A percentile compares a stretch with the other conserved stretches of the same genome.
Conservation (phyloP, 2,888 invertebrate species). For the Synanthedon vespiformis region DNA sequence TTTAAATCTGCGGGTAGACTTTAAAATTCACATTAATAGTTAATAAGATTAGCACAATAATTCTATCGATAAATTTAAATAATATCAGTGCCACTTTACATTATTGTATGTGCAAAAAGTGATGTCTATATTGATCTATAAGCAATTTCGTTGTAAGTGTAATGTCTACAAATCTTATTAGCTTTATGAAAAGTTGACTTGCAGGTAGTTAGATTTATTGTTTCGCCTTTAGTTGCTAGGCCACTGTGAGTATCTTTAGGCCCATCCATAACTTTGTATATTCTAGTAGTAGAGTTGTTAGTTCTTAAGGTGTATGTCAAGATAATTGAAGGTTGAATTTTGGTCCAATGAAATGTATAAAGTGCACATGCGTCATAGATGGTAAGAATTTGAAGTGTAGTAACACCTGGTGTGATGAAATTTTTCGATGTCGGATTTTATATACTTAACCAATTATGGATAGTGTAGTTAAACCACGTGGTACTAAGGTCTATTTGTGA, state of each 20-base stretch:
- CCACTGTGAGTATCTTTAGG: conserved; percentile 16
- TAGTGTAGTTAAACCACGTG: too few relatives aligned
- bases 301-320: conserved; percentile 23
- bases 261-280: background rate
- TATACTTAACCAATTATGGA: too few relatives aligned
- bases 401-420: conserved; percentile 6
- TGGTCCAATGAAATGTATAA: conserved; percentile 66
- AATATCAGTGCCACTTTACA: conserved; percentile 54
- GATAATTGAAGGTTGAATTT: conserved; percentile 64
- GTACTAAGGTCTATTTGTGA: too few relatives aligned
- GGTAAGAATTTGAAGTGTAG: conserved; percentile 1
- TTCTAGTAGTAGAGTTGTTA: background rate
- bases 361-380: conserved; percentile 58
- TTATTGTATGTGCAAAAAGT: conserved; percentile 30
- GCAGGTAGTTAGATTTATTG: conserved; percentile 31
- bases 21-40: conserved; percentile 31
- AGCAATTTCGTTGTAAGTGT: conserved; percentile 26
- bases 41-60: conserved; percentile 55
- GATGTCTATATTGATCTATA: conserved; percentile 26
- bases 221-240: conserved; percentile 22
- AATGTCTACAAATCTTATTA: conserved; percentile 6
- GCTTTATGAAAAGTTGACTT: conserved; percentile 17
- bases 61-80: conserved; percentile 29
- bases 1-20: conserved; percentile 17
- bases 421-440: background rate